Conservation (phyloP, 2,113 vertebrate genomes). For the Mesitornis unicolor region DNA sequence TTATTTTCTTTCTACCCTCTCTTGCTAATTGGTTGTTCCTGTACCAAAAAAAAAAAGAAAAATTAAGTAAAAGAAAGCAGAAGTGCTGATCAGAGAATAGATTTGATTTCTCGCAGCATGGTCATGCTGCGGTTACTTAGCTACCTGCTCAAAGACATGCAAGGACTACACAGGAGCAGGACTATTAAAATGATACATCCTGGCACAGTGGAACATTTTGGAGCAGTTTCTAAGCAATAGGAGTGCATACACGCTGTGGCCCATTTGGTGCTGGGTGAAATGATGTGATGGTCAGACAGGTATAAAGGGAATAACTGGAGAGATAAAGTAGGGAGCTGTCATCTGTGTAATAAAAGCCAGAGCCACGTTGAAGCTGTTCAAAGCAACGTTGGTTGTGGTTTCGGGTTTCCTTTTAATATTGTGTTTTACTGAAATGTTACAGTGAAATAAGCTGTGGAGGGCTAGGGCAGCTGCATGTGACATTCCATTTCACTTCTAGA, state of each 20-base stretch:
- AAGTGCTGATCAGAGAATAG: neutral
- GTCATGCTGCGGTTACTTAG: neutral
- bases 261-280: neutral
- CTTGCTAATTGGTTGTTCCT: conserved; percentile 24
- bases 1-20: conserved; percentile 17
- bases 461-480: neutral
- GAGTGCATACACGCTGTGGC: neutral
- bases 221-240: neutral
- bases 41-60: too few species aligned
- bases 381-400: neutral
- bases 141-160: neutral
- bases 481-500: conserved; percentile 44
- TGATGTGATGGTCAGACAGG: neutral
- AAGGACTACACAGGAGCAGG: neutral
- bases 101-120: neutral
- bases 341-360: neutral
- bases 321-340: neutral
- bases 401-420: neutral
- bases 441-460: neutral
- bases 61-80: conserved; percentile 46
- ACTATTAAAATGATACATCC: neutral
- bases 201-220: neutral
- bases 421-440: neutral
- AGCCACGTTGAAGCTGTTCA: neutral
- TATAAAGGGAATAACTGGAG: neutral